Conservation (phyloP, 2,797 vertebrate genomes). For the Trematomus bernacchii region DNA sequence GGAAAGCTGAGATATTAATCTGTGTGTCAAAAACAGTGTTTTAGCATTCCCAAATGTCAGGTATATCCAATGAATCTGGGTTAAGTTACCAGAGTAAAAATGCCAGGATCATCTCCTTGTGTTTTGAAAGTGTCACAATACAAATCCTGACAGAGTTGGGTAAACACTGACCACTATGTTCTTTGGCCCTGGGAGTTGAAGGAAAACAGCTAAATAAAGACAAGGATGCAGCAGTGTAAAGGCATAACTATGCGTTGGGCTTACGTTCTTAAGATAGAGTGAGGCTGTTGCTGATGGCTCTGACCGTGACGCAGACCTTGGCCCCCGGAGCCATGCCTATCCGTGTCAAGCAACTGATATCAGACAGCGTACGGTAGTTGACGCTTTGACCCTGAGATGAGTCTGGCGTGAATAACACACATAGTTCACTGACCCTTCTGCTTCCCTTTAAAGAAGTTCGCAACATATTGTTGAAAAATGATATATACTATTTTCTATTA, state of each 20-base stretch:
- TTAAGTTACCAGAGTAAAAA: conserved; percentile 33
- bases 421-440: conserved; percentile 15
- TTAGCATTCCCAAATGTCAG: background rate
- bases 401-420: conserved; percentile 29
- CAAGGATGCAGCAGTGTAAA: conserved; percentile 63
- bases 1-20: background rate
- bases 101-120: conserved; percentile 32
- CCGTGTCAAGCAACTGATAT: conserved; percentile 42
- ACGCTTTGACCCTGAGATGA: conserved; percentile 39
- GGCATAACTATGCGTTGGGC: conserved; percentile 73
- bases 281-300: conserved; percentile 34
- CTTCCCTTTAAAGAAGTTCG: background rate
- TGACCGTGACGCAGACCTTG: conserved; percentile 61
- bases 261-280: conserved; percentile 71
- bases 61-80: conserved; percentile 31
- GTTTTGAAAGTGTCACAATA: conserved; percentile 38
- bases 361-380: background rate
- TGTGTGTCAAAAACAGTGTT: background rate
- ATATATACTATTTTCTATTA: too few relatives aligned
- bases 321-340: conserved; percentile 20
- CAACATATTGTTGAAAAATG: background rate
- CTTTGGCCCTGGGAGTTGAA: conserved; percentile 31
- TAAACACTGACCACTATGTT: conserved; percentile 33
- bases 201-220: conserved; percentile 74
- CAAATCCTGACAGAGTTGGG: conserved; percentile 45